Evolutionary conservation across 2,113 vertebrate species (phyloP), one percentile per base, ranked within the genome.

Genomic region (Rhinolophus sinicus): DNA sequence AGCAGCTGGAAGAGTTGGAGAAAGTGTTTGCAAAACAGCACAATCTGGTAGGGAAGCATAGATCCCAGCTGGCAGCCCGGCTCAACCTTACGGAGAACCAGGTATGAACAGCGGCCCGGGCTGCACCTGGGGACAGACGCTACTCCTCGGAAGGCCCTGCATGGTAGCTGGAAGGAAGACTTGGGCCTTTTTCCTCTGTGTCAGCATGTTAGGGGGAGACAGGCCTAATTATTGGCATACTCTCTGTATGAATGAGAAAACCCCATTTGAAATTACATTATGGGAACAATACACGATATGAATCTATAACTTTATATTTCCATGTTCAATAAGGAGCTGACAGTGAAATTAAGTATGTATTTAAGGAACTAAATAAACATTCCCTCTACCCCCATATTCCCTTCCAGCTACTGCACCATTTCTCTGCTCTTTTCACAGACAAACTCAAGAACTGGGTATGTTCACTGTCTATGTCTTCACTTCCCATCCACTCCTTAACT

Each of bases 1-100:
- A 99, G 95, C 99, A 99, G 98, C 98, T 99, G 97, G 98, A 98
- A 73, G 60, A 98, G 62, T 58, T 99, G 98, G 99, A 99, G 97
- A 98, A 98, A 60, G 98, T 98, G 50, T 99, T 99, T 96, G 98
- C 98, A 75, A 98, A 99, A 95, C 99, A 99, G 97, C 99, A 99
- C 81, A 99, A 99, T 96, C 98, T 99, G 97, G 99, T 99, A 97
- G 99, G 99, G 88, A 98, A 98, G 0, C 98, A 98, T 80, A 95
- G 99, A 52, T 98, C 98, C 35, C 98, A 98, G 90, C 97, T 99
- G 97, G 99, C 99, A 14, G 96, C 98, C 18, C 98, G 96, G 0
- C 98, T 99, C 92, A 98, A 98, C 14, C 98, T 99, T 77, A 98
- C 98, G 0, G 99, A 99, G 90, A 98, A 98, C 30, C 99, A 99